Percentiles rank a stretch among this genome's conserved stretches.
Conservation (phyloP, 2,888 invertebrate species). For the Auanema sp. region DNA sequence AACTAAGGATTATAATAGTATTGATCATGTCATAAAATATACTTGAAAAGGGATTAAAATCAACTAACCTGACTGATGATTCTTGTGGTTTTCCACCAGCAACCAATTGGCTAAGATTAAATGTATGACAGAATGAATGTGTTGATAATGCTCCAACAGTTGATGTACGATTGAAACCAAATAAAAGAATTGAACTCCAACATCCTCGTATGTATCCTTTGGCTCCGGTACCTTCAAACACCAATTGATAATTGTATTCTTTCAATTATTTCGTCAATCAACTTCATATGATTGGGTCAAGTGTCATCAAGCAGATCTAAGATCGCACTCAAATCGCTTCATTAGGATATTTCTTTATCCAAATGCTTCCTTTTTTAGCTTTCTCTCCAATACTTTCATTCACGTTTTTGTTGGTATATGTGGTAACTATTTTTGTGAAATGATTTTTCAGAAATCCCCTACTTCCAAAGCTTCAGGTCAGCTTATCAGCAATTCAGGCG, state of each 20-base stretch:
- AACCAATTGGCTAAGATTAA: conserved; percentile 49
- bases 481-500: too few species aligned
- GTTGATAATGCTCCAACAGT: conserved; percentile 36
- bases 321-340: not conserved
- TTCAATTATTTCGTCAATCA: not conserved
- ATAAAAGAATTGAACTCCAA: conserved; percentile 46
- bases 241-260: not conserved
- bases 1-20: too few species aligned
- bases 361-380: not conserved
- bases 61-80: conserved; percentile 45
- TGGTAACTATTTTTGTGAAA: too few species aligned
- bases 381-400: not conserved
- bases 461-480: too few species aligned
- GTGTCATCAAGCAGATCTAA: too few species aligned
- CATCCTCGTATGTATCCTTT: conserved; percentile 58
- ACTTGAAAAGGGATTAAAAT: not conserved
- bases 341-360: not conserved
- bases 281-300: not conserved
- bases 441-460: too few species aligned
- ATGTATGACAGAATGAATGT: conserved; percentile 47
- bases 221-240: conserved; percentile 54
- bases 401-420: too few species aligned
- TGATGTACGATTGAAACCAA: conserved; percentile 54
- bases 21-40: conserved; percentile 7
- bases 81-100: conserved; percentile 51